Conservation (phyloP, 2,113 vertebrate genomes). For the Mesoclemmys tuberculata region DNA sequence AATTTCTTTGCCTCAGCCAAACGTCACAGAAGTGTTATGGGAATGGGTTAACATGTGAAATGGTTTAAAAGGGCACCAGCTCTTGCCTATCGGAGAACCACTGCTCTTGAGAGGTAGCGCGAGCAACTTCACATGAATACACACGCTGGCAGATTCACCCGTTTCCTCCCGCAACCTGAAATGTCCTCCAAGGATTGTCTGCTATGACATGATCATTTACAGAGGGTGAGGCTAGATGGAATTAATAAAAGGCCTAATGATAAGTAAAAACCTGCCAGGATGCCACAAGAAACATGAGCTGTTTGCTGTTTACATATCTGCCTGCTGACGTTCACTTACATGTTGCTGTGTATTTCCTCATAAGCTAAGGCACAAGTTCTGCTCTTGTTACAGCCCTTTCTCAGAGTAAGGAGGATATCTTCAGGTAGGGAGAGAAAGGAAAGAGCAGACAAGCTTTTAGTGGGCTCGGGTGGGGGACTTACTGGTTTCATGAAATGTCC, state of each 20-base stretch:
- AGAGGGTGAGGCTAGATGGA: neutral
- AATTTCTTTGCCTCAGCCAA: neutral
- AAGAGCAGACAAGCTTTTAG: neutral
- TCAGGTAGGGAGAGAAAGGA: neutral
- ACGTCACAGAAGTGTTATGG: neutral
- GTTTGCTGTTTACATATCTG: neutral
- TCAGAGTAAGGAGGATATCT: neutral
- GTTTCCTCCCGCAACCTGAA: neutral
- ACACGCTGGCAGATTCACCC: neutral
- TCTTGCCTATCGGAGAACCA: neutral
- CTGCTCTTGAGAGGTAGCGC: neutral
- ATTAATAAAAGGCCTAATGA: neutral
- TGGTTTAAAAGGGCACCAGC: neutral
- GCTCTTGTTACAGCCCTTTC: neutral
- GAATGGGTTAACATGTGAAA: neutral
- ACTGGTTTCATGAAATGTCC: neutral
- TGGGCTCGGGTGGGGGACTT: neutral
- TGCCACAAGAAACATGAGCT: neutral
- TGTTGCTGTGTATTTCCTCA: neutral
- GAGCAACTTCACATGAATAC: accelerated
- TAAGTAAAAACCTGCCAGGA: neutral
- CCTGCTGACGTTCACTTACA: neutral
- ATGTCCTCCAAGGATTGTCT: neutral
- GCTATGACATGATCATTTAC: neutral
- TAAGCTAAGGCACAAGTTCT: neutral